Percentiles rank a stretch among this genome's conserved stretches.
phyloP scores from a whole-genome alignment of 2,888 invertebrate species.

The Dicycla oo region DNA sequence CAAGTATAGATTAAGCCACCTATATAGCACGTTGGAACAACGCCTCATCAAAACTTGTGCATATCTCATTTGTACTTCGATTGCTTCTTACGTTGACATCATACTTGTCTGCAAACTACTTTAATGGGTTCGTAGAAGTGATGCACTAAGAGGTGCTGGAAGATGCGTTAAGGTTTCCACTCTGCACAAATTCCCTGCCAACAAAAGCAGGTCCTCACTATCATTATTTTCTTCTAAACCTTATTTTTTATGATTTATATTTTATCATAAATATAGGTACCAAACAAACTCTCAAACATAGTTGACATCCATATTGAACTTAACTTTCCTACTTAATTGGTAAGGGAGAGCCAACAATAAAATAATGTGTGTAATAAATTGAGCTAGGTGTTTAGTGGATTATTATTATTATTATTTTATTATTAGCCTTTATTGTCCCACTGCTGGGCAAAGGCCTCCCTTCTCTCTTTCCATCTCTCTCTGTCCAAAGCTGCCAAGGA shows the following conservation, averaged over 20 bases:
- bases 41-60: constrained; percentile 57
- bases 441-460: too few species aligned
- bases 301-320: constrained; percentile 15
- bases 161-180: not conserved
- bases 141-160: too few species aligned
- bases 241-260: not conserved
- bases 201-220: not conserved
- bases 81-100: constrained; percentile 39
- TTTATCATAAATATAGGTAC: not conserved
- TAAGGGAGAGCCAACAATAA: constrained; percentile 21
- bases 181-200: not conserved
- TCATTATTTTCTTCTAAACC: not conserved
- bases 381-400: constrained; percentile 31
- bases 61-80: constrained; percentile 54
- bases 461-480: too few species aligned
- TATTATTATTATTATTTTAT: too few species aligned
- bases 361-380: constrained; percentile 38
- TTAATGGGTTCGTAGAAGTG: not conserved
- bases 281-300: not conserved
- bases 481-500: too few species aligned
- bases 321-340: not conserved
- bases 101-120: constrained; percentile 43
- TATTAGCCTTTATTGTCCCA: too few species aligned
- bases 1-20: constrained; percentile 21
- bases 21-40: constrained; percentile 26